phyloP scores from a whole-genome alignment of 2,888 invertebrate species.

The Andrena chrysosceles region DNA sequence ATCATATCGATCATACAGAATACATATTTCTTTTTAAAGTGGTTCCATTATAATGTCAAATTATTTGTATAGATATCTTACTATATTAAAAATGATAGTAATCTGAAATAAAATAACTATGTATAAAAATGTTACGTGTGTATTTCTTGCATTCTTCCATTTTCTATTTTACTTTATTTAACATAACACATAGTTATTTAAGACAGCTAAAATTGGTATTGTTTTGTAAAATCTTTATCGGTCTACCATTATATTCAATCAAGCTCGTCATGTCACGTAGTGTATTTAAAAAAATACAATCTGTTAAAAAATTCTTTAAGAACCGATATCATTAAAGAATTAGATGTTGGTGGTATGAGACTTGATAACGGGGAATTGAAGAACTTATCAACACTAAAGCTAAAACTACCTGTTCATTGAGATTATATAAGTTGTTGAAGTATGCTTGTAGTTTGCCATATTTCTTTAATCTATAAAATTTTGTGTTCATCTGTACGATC shows the following conservation, averaged over 20 bases:
- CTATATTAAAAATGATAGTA: neutral
- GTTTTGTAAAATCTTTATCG: neutral
- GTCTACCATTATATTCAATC: neutral
- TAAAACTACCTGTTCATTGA: constrained; percentile 34
- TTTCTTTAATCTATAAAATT: constrained; percentile 40
- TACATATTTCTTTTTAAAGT: neutral
- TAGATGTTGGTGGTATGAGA: neutral
- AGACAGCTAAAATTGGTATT: neutral
- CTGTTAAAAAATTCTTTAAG: neutral
- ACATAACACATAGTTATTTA: neutral
- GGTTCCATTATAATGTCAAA: neutral
- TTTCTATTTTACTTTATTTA: neutral
- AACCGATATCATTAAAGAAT: neutral
- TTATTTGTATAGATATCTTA: neutral
- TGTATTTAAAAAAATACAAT: neutral
- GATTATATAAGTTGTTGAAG: constrained; percentile 16
- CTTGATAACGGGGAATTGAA: neutral
- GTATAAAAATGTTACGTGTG: neutral
- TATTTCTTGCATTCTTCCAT: neutral
- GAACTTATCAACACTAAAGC: neutral
- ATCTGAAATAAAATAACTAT: neutral
- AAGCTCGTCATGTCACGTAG: neutral
- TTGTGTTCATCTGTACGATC: constrained; percentile 31
- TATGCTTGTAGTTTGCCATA: constrained; percentile 12
- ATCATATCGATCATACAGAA: neutral